Percentiles rank a stretch among this genome's conserved stretches.
Evolutionary conservation across 2,797 vertebrate genomes (phyloP).

Genomic region (Botia kubotai): DNA sequence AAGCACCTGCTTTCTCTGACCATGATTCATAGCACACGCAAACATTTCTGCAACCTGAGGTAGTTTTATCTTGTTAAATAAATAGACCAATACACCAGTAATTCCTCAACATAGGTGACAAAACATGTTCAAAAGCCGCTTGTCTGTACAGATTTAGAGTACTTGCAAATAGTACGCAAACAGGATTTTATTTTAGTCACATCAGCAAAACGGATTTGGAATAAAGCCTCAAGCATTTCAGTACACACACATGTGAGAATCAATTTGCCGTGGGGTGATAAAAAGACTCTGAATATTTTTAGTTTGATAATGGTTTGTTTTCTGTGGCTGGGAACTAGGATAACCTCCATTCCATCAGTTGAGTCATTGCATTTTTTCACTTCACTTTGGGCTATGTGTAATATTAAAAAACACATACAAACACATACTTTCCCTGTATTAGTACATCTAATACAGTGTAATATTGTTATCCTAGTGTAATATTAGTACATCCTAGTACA

Average conservation of each 20-base stretch:
- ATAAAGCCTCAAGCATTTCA: conserved; percentile 19
- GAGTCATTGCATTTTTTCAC: conserved; percentile 14
- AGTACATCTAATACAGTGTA: not conserved
- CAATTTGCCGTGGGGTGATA: not conserved
- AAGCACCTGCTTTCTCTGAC: conserved; percentile 12
- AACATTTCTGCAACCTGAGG: conserved; percentile 26
- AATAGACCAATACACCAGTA: conserved; percentile 32
- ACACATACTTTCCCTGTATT: not conserved
- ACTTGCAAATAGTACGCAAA: conserved; percentile 21
- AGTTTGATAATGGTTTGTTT: conserved; percentile 43
- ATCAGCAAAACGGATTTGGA: conserved; percentile 22
- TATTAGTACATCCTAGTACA: too few relatives aligned
- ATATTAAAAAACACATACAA: not conserved
- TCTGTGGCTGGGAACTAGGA: conserved; percentile 16
- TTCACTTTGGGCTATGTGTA: not conserved
- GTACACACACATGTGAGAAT: conserved; percentile 16
- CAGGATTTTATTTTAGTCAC: conserved; percentile 38
- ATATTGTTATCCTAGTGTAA: too few relatives aligned
- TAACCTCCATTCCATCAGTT: conserved; percentile 15
- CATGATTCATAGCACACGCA: conserved; percentile 38
- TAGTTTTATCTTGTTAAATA: conserved; percentile 14
- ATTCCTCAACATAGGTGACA: conserved; percentile 17
- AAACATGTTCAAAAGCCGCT: conserved; percentile 26
- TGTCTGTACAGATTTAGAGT: conserved; percentile 24
- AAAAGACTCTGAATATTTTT: conserved; percentile 35